A percentile compares a stretch with the other conserved stretches of the same genome.
Conservation (phyloP, 2,113 vertebrate genomes). For the Oxyruncus cristatus region DNA sequence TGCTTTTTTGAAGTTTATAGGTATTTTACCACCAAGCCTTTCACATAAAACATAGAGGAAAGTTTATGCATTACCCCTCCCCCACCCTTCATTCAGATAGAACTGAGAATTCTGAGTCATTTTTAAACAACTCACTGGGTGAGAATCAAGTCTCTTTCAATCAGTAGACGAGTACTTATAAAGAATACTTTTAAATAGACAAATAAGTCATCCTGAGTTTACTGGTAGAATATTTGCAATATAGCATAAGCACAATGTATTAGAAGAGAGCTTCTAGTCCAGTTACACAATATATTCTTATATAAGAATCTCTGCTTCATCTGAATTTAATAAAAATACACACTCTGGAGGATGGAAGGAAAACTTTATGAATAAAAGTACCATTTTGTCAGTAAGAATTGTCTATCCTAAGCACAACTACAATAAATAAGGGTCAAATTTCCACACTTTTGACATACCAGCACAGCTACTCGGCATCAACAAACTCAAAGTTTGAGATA, state of each 20-base stretch:
- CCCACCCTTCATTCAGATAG: not conserved
- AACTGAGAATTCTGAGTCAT: not conserved
- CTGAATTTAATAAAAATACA: conserved; percentile 43
- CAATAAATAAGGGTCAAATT: not conserved
- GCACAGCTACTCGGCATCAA: not conserved
- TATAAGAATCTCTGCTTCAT: conserved; percentile 20
- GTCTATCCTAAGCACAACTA: not conserved
- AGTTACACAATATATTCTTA: conserved; percentile 60
- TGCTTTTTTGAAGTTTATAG: not conserved
- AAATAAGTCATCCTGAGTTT: not conserved
- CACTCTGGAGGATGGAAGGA: not conserved
- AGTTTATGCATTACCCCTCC: not conserved
- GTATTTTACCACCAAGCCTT: not conserved
- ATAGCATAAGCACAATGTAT: not conserved
- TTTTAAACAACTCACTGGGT: not conserved
- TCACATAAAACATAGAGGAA: not conserved
- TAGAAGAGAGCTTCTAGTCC: not conserved
- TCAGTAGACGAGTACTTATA: not conserved
- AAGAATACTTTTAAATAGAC: not conserved
- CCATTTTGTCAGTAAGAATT: not conserved
- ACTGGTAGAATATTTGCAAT: not conserved
- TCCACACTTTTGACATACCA: not conserved
- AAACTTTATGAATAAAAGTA: not conserved
- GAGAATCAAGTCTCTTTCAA: not conserved
- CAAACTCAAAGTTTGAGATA: not conserved